Evolutionary conservation across 2,888 invertebrate species (phyloP), one percentile per base, ranked within the genome.

Genomic region (Buathra laborator): DNA sequence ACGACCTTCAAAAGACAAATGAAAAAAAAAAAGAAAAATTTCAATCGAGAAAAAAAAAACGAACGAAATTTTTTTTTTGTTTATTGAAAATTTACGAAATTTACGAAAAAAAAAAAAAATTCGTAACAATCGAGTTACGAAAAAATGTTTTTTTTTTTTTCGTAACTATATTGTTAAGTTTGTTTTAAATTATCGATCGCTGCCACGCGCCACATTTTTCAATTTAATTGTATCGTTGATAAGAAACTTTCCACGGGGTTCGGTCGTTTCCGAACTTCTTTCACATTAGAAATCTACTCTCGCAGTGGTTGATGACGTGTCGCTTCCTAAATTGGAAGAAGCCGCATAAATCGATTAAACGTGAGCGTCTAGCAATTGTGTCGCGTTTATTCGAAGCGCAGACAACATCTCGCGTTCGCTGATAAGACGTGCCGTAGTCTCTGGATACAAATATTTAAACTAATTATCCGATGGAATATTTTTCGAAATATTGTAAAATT

Each of bases 241-340:
- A 10, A 43, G 53, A 59, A 59, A 72, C n/a, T 59, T 72, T 44
- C 72, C 44, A 44, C 56, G 16, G 19, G 72, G 7, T 6, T 24
- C 29, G 10, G 24, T 6, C 44, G 19, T 19, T 43, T 43, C 44
- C 37, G 53, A 24, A 2, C 1, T 56, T 56, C 16, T 51, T 56
- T 56, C 19, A 10, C 19, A 56, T 56, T 56, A 14, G 19, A 24
- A 59, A 24, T 59, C 24, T 7, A n/a, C 44, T 14, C 62, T 37
- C 29, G 51, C 12, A 10, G 37, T 7, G 46, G 19, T 43, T 3
- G 66, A 53, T 46, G 68, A 29, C 48, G 53, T 44, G 12, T 19
- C 43, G 16, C 32, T 77, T n/a, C 53, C 66, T 29, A 51, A 78
- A 78, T 78, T 68, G 62, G 12, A 74, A n/a, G 83, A 83, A 83